Evolutionary conservation across 35 echinoderm and acorn worm genomes (phyloP), one percentile per base, ranked within the genome.

Genomic region (Chiridota heheva): DNA sequence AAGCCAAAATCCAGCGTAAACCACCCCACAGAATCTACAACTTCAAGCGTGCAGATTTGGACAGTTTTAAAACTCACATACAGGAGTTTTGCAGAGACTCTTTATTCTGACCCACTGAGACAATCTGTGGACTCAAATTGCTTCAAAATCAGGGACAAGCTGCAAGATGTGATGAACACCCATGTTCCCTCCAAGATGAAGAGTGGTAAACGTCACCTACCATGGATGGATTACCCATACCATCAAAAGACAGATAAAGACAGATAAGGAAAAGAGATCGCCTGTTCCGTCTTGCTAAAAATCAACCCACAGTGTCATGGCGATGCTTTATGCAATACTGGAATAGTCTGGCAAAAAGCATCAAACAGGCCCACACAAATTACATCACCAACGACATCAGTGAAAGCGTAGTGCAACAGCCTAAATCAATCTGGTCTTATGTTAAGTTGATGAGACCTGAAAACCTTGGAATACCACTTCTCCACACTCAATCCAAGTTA

Each of bases 371-470:
- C 3, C 58, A 67, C 24, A 10, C 5, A 1, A n/a, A 69, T 8
- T 81, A 81, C 24, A 47, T 81, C 15, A 67, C 63, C 25, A 35
- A 43, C 2, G 61, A 65, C 4, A 43, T 68, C 45, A 43, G 78
- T 2, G 40, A 20, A 0, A 41, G 22, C 4, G 18, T 81, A 33
- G 2, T 7, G 2, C 33, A 66, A 0, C 63, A 81, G 3, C 78
- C 78, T 16, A 67, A 81, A 25, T 56, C 34, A 15, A 65, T 81
- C 31, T 81, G 60, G 58, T 81, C 60, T 3, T 81, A 81, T 47
- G 58, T 81, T 29, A 0, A 1, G 7, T 29, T 78, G 5, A 78
- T 58, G 74, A 15, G 35, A 2, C 31, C 74, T 12, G 47, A 60
- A 7, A 4, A 44, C 3, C 15, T 44, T 1, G 0, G 29, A 5